phyloP scores from a whole-genome alignment of 2,113 vertebrate species.

The Petaurus breviceps region DNA sequence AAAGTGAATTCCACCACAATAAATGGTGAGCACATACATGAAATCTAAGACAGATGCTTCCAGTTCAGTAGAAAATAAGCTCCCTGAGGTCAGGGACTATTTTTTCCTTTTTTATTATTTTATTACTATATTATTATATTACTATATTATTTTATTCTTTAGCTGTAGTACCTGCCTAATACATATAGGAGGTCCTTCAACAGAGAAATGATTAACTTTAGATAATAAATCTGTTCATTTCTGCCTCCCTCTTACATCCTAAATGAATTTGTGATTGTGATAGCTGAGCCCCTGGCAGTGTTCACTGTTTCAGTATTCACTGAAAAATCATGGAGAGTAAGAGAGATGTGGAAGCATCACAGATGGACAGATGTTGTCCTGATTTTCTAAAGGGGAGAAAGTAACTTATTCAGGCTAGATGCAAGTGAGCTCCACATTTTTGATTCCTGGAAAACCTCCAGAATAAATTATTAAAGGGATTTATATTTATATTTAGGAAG shows the following conservation, averaged over 20 bases:
- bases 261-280: background rate
- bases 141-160: no score
- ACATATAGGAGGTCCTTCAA: no score
- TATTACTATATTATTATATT: no score
- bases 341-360: background rate
- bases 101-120: background rate
- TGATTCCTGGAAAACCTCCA: background rate
- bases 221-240: background rate
- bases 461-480: background rate
- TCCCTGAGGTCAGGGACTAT: background rate
- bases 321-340: background rate
- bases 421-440: background rate
- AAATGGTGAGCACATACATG: background rate
- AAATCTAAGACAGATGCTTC: background rate
- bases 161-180: background rate
- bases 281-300: background rate
- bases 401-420: background rate
- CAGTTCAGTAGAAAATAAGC: background rate
- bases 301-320: no score
- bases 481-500: background rate
- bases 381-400: no score
- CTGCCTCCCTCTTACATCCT: background rate
- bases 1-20: background rate
- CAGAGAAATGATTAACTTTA: background rate
- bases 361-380: background rate